Base-by-base conservation (phyloP, 2,888 invertebrate species). In the Tenthredo distinguenda region DNA sequence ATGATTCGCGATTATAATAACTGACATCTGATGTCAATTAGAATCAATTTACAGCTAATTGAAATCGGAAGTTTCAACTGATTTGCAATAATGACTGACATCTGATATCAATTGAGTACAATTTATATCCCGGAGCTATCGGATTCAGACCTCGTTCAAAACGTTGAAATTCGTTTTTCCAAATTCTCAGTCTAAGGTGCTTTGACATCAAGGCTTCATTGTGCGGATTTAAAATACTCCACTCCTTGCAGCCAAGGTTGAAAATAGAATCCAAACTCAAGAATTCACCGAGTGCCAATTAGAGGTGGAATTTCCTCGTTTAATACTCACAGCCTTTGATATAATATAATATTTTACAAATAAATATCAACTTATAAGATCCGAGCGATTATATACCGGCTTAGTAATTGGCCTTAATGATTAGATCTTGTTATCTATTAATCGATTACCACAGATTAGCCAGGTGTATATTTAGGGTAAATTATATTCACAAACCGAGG, bases 261-360 rank as follows among this genome's bases (percentile, higher is more conserved):
- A 31, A 81, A 81, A 81, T 81, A 81, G 81, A 81, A 21, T 81
- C 62, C 40, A 21, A 6, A n/a, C 62, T 62, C 21, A 31, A 81
- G 81, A 81, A 81, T 81, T 81, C 37, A 34, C 62, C 7, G 40
- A 34, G 58, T 81, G 62, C 81, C 77, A 77, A 77, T 77, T 77
- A 77, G 77, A 77, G 77, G 50, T 77, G 77, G 47, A 77, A 77
- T 77, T 77, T 37, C 9, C 34, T 77, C 31, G 40, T 72, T 40
- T 9, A 12, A 18, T 50, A 50, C 31, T 77, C 26, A 26, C 26
- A 18, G 68, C 68, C 68, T 68, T 68, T 68, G 31, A 68, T 68
- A 68, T 31, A 31, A 68, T 68, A 26, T 31, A 18, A 10, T 68
- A 68, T 68, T 68, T 34, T 6, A 18, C 68, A 34, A 68, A 68